These are phyloP conservation scores for Pseudomyrmex dendroicus DNA, from an alignment of 1,140 invertebrate species.

Conservation along the genomic window DNA sequence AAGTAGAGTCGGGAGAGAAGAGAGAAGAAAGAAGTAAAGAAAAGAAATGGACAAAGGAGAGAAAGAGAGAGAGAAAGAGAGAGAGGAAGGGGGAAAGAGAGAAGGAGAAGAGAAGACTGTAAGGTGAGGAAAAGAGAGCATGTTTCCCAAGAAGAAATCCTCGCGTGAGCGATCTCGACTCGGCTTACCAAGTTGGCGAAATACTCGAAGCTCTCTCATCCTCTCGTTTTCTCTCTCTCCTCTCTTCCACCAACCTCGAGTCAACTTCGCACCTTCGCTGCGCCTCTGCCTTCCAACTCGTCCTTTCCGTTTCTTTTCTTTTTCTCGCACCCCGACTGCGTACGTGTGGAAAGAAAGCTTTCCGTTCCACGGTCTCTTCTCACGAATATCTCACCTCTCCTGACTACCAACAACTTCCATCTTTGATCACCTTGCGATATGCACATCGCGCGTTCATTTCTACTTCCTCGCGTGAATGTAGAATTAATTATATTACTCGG, in stretches of 20 bases:
- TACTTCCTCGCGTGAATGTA: conserved; percentile 18
- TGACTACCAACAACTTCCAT: conserved; percentile 36
- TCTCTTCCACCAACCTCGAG: conserved; percentile 43
- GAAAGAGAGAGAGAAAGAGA: conserved; percentile 5
- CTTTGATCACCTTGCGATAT: conserved; percentile 30
- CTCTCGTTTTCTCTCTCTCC: conserved; percentile 52
- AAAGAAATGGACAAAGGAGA: conserved; percentile 12
- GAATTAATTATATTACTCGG: conserved; percentile 24
- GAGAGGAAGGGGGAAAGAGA: background rate
- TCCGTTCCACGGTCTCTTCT: conserved; percentile 41
- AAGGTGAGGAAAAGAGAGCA: conserved; percentile 33
- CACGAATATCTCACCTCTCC: conserved; percentile 39
- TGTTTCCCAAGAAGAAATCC: conserved; percentile 73
- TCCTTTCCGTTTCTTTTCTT: conserved; percentile 28
- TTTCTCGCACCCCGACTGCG: conserved; percentile 60
- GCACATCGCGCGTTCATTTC: background rate
- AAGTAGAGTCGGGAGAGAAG: background rate
- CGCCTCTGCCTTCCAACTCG: conserved; percentile 29
- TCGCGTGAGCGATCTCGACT: conserved; percentile 76
- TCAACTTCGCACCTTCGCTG: conserved; percentile 61
- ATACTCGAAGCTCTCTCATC: conserved; percentile 75
- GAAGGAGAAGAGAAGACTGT: conserved; percentile 17
- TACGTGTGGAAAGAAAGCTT: conserved; percentile 66
- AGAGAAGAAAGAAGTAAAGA: background rate
- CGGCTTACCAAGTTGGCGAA: conserved; percentile 80